Conservation (phyloP, 2,113 vertebrate species). For the Misgurnus anguillicaudatus region DNA sequence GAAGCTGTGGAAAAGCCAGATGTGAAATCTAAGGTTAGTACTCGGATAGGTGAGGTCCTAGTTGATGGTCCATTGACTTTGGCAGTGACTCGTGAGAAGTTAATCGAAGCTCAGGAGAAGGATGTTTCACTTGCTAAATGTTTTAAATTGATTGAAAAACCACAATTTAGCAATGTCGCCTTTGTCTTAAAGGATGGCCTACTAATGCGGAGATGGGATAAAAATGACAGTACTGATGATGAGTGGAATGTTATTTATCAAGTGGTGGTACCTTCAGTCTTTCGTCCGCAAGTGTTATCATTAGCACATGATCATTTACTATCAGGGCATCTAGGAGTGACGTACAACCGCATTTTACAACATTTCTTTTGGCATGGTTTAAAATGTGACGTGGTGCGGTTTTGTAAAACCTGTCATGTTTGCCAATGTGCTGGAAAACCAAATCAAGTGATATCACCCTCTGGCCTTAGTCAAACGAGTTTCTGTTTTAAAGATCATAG, state of each 20-base stretch:
- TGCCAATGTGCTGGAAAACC: too few relatives aligned
- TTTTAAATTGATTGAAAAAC: background rate
- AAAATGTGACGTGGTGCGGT: too few relatives aligned
- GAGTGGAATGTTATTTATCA: background rate
- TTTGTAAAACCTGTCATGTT: too few relatives aligned
- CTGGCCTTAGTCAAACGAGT: too few relatives aligned
- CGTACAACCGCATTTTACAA: too few relatives aligned
- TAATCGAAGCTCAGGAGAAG: background rate
- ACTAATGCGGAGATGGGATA: background rate
- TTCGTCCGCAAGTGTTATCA: background rate
- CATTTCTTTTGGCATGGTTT: too few relatives aligned
- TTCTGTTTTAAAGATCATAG: too few relatives aligned
- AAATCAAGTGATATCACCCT: too few relatives aligned
- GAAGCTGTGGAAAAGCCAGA: background rate
- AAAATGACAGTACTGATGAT: background rate
- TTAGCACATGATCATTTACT: too few relatives aligned
- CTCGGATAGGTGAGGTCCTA: background rate
- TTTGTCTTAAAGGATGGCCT: background rate
- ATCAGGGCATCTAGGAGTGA: too few relatives aligned
- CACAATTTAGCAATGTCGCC: too few relatives aligned
- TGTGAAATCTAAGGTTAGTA: background rate
- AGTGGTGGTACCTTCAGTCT: too few relatives aligned
- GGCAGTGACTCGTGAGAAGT: background rate
- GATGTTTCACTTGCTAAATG: background rate
- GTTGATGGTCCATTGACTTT: background rate